phyloP scores from a whole-genome alignment of 2,888 invertebrate genomes.

The Watsonalla binaria region DNA sequence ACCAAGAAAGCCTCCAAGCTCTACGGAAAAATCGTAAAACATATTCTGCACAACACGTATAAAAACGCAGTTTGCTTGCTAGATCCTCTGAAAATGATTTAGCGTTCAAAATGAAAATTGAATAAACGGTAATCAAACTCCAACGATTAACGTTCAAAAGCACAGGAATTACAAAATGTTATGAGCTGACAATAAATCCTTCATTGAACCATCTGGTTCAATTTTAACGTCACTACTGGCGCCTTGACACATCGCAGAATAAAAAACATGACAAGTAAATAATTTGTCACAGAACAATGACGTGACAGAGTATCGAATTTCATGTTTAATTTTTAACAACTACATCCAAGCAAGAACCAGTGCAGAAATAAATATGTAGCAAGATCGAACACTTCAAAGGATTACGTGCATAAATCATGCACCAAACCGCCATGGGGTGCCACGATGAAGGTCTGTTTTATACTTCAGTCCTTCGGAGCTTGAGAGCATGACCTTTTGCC shows the following conservation, averaged over 20 bases:
- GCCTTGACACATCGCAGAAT: not conserved
- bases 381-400: not conserved
- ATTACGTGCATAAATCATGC: not conserved
- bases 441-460: not conserved
- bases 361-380: not conserved
- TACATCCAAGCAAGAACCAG: not conserved
- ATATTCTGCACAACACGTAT: slow-evolving; percentile 39
- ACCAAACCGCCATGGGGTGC: not conserved
- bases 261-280: not conserved
- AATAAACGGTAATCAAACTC: no score
- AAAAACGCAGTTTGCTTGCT: slow-evolving; percentile 35
- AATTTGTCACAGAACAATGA: not conserved
- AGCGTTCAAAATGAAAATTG: slow-evolving; percentile 5
- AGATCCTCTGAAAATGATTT: slow-evolving; percentile 16
- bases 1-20: slow-evolving; percentile 30
- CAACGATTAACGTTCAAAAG: no score
- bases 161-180: no score
- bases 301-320: not conserved
- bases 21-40: slow-evolving; percentile 36
- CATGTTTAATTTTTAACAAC: not conserved
- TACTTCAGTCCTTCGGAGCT: not conserved
- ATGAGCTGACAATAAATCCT: not conserved
- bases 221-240: not conserved
- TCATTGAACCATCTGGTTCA: not conserved
- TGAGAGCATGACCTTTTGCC: not conserved